Percentiles rank a stretch among this genome's conserved stretches.
Conservation (phyloP, 2,113 vertebrate genomes). For the Hymenochirus boettgeri region DNA sequence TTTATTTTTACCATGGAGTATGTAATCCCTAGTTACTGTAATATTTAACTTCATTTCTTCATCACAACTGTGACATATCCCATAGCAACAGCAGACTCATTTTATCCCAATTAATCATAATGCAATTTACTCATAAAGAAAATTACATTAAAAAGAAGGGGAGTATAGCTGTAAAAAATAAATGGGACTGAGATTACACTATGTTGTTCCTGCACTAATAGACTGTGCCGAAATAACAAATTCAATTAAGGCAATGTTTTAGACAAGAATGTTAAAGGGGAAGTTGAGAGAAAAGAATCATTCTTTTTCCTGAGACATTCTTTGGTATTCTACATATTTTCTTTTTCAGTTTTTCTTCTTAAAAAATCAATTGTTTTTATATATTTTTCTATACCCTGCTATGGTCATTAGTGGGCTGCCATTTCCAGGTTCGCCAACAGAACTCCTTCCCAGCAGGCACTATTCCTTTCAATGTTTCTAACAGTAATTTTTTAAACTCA, state of each 20-base stretch:
- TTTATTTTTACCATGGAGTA: neutral
- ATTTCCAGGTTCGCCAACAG: no score
- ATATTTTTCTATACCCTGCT: no score
- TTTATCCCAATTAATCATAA: neutral
- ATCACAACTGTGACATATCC: neutral
- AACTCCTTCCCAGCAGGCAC: no score
- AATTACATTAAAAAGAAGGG: neutral
- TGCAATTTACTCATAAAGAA: neutral
- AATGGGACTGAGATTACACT: neutral
- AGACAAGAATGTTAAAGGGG: neutral
- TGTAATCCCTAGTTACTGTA: neutral
- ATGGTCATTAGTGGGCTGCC: no score
- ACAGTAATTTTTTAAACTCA: no score
- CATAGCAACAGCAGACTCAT: neutral
- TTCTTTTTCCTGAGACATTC: no score
- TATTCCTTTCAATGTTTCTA: no score
- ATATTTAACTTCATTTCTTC: constrained; percentile 1
- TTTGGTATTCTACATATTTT: no score
- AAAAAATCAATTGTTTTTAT: no score
- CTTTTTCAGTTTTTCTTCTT: no score
- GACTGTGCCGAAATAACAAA: neutral
- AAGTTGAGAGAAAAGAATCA: no score
- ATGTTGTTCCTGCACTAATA: neutral
- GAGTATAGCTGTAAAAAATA: neutral
- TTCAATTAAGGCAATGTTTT: neutral